A percentile compares a stretch with the other conserved stretches of the same genome.
Evolutionary conservation across 2,113 vertebrate genomes (phyloP).

Genomic region (Syrrhaptes paradoxus): DNA sequence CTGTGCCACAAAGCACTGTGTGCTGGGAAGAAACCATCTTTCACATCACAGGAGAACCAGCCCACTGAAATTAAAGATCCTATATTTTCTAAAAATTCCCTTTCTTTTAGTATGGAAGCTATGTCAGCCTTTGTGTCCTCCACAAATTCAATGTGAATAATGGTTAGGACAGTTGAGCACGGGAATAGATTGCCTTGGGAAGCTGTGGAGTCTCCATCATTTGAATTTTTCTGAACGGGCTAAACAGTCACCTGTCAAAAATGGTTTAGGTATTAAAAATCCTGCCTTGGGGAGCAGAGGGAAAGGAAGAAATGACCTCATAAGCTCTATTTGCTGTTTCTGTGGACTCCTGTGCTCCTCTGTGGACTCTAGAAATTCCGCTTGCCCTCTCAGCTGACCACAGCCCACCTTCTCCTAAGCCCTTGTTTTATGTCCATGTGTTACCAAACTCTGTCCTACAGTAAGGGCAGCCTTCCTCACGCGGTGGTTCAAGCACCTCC

Average conservation of each 20-base stretch:
- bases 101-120: background rate
- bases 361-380: background rate
- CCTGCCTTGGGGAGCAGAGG: background rate
- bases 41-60: background rate
- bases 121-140: background rate
- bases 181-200: slow-evolving; percentile 8
- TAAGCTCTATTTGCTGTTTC: background rate
- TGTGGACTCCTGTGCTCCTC: no score
- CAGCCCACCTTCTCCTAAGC: background rate
- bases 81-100: background rate
- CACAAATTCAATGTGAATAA: background rate
- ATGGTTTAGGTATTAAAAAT: background rate
- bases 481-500: background rate
- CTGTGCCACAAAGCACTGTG: background rate
- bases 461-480: background rate
- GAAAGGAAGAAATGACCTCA: background rate
- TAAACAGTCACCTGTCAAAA: slow-evolving; percentile 47
- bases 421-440: background rate
- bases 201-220: background rate
- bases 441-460: background rate
- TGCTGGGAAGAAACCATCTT: background rate
- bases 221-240: background rate
- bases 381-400: background rate
- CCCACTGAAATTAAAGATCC: background rate
- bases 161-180: background rate